These are phyloP conservation scores for Phaonia tiefii DNA, from an alignment of 2,888 invertebrate species.

Conservation along the genomic window DNA sequence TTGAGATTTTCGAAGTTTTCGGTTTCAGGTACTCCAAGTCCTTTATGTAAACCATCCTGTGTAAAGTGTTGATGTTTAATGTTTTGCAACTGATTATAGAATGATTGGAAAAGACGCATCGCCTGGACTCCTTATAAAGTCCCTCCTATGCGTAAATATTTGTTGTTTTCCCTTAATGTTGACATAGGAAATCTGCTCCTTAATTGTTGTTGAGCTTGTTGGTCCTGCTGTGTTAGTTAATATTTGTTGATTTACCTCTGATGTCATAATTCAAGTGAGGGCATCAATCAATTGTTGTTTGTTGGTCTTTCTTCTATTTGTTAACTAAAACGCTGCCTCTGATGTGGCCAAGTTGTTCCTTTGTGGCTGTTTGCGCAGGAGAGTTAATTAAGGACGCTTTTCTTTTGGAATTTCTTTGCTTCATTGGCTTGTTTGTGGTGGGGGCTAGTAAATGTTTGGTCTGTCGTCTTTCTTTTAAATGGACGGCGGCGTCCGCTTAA, in stretches of 20 bases:
- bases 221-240: conserved; percentile 68
- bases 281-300: conserved; percentile 60
- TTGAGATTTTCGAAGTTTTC: conserved; percentile 50
- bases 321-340: no score
- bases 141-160: not conserved
- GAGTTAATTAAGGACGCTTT: conserved; percentile 54
- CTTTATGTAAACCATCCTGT: conserved; percentile 59
- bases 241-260: conserved; percentile 63
- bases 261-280: conserved; percentile 34
- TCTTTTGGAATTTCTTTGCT: not conserved
- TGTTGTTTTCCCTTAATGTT: not conserved
- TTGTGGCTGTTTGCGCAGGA: conserved; percentile 26
- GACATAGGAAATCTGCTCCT: no score
- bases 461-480: no score
- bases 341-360: not conserved
- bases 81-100: conserved; percentile 64
- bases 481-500: conserved; percentile 28
- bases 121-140: no score
- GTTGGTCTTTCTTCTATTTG: not conserved
- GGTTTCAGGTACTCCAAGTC: conserved; percentile 61
- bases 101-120: conserved; percentile 38
- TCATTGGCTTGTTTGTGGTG: not conserved
- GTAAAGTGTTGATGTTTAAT: conserved; percentile 35
- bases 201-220: not conserved
- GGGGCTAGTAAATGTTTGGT: no score